phyloP scores from a whole-genome alignment of 2,888 invertebrate genomes.

The Anticlea derivata region DNA sequence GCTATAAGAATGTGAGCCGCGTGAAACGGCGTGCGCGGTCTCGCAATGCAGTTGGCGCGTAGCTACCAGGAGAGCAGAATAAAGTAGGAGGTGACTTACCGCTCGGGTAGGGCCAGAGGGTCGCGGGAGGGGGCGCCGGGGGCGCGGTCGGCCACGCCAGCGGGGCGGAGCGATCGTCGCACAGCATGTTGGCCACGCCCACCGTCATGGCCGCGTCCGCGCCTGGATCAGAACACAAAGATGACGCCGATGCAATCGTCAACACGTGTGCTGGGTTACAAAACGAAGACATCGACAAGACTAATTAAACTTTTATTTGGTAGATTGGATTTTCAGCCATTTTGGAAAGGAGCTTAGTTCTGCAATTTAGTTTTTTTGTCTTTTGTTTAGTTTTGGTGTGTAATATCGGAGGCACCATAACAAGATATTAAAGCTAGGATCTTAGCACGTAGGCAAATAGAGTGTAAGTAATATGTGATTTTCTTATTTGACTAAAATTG shows the following conservation, averaged over 20 bases:
- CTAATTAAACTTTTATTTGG: conserved; percentile 3
- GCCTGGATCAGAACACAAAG: conserved; percentile 66
- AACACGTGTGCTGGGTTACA: conserved; percentile 43
- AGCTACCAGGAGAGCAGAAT: conserved; percentile 78
- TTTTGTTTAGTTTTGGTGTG: too few relatives aligned
- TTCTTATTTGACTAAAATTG: too few relatives aligned
- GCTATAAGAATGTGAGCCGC: conserved; percentile 27
- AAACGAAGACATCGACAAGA: conserved; percentile 7
- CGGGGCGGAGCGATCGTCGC: conserved; percentile 85
- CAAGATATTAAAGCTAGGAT: too few relatives aligned
- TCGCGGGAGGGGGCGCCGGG: conserved; percentile 85
- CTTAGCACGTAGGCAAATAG: too few relatives aligned
- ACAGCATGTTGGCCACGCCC: conserved; percentile 86
- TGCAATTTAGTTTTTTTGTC: too few relatives aligned
- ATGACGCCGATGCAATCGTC: conserved; percentile 59
- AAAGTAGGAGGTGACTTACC: conserved; percentile 78
- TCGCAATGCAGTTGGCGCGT: conserved; percentile 82
- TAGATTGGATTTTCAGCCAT: too few relatives aligned
- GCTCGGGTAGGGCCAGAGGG: conserved; percentile 93
- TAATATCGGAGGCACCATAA: too few relatives aligned
- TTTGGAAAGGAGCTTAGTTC: too few relatives aligned
- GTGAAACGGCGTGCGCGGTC: conserved; percentile 56
- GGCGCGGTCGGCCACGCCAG: conserved; percentile 83
- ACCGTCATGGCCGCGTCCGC: conserved; percentile 87
- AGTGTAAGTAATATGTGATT: too few relatives aligned